Evolutionary conservation across 2,113 vertebrate genomes (phyloP).

Genomic region (Xiphophorus hellerii): DNA sequence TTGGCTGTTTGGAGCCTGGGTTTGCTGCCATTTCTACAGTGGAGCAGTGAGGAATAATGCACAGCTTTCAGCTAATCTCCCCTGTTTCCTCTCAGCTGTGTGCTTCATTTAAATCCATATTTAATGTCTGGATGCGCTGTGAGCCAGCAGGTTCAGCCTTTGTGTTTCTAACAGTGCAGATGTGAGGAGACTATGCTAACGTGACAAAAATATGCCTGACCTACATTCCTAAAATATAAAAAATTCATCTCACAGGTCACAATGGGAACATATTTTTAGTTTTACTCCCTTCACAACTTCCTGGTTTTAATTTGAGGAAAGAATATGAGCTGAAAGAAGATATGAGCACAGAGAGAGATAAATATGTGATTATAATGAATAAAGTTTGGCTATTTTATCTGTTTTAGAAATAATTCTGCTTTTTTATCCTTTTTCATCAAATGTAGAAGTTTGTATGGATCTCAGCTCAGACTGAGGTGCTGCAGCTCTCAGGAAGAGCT

Average conservation of each 20-base stretch:
- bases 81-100: background rate
- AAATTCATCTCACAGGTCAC: constrained; percentile 49
- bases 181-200: constrained; percentile 38
- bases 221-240: constrained; percentile 58
- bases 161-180: background rate
- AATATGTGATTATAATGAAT: background rate
- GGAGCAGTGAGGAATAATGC: constrained; percentile 8
- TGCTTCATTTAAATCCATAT: constrained; percentile 29
- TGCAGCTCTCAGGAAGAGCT: background rate
- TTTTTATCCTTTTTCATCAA: background rate
- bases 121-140: constrained; percentile 16
- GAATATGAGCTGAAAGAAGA: background rate
- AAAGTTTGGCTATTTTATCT: background rate
- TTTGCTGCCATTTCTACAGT: constrained; percentile 10
- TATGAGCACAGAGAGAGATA: background rate
- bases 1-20: constrained; percentile 11
- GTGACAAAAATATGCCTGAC: constrained; percentile 49
- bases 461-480: background rate
- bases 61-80: constrained; percentile 21
- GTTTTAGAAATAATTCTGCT: background rate
- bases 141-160: constrained; percentile 18
- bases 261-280: constrained; percentile 1
- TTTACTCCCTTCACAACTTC: background rate
- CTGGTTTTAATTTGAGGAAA: background rate
- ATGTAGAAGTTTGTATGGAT: background rate